phyloP scores from a whole-genome alignment of 2,797 vertebrate genomes.

The Argyrosomus regius region DNA sequence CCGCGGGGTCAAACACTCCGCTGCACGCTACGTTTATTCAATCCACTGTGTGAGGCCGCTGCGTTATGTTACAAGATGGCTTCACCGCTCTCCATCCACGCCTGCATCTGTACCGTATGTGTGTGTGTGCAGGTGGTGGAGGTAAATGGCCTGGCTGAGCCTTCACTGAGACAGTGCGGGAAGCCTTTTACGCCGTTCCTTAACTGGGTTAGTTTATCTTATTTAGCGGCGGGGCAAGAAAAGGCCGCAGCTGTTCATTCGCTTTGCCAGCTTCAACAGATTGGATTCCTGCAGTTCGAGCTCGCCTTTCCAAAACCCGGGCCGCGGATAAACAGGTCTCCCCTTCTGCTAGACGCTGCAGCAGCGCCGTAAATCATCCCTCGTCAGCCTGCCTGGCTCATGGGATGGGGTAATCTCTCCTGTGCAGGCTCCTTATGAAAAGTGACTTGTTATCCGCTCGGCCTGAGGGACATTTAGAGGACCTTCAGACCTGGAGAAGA shows the following conservation, averaged over 20 bases:
- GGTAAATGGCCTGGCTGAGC: conserved; percentile 60
- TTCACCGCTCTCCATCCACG: not conserved
- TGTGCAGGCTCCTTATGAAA: conserved; percentile 57
- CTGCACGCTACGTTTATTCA: conserved; percentile 22
- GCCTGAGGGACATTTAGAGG: conserved; percentile 53
- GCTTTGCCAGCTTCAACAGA: conserved; percentile 71
- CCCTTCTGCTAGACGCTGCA: conserved; percentile 43
- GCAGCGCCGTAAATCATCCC: conserved; percentile 73
- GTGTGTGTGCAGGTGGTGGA: conserved; percentile 32
- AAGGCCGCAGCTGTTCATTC: conserved; percentile 80
- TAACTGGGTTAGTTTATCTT: conserved; percentile 79
- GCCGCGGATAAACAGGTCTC: conserved; percentile 59
- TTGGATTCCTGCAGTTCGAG: conserved; percentile 74
- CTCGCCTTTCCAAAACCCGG: conserved; percentile 66
- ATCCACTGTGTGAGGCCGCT: not conserved
- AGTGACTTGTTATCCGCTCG: conserved; percentile 60
- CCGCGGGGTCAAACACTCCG: conserved; percentile 35
- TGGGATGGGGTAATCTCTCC: conserved; percentile 64
- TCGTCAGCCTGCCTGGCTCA: conserved; percentile 61
- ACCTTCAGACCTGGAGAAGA: conserved; percentile 43
- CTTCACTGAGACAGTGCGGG: conserved; percentile 49
- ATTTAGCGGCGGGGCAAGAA: conserved; percentile 76
- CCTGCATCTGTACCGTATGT: not conserved
- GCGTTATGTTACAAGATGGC: conserved; percentile 16
- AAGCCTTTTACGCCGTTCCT: conserved; percentile 63